Evolutionary conservation across 1,140 invertebrate genomes (phyloP), one percentile per base, ranked within the genome.

Genomic region (Hylyphantes graminicola): DNA sequence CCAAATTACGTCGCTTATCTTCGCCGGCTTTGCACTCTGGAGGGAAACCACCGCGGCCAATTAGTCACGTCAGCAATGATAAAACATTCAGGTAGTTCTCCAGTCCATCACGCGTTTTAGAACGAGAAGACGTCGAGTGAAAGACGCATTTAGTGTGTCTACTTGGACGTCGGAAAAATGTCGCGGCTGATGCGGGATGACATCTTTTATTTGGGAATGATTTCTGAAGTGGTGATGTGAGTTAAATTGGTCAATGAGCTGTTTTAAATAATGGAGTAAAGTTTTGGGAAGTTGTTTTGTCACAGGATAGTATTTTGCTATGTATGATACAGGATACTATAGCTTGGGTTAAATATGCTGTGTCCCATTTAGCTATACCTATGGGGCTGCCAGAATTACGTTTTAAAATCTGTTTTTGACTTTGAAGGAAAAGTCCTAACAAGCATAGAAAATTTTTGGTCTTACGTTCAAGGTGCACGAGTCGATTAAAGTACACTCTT

Each of bases 51-150:
- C 79, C 64, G 50, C 64, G 48, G 67, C 79, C 68, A 81, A 81
- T 81, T 81, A 81, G 79, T 81, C 79, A 81, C 79, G 79, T 81
- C 79, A 81, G 15, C 79, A 8, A 61, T 54, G 79, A 81, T 81
- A 81, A 81, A 81, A 81, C 79, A 81, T 81, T 81, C 79, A 81
- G 21, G 13, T 21, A 35, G 65, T 15, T 13, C 17, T 6, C 8
- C 35, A 80, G 76, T 79, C 76, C 61, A 79, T 79, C 76, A 79
- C 76, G 10, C 51, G 51, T 35, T 55, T 74, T 21, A 21, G 59
- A 51, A 74, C 54, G 59, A 15, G 59, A 61, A 61, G 68, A 68
- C 65, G 53, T 74, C 21, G 54, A 48, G 57, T 74, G 48, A 61
- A 55, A 21, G 72, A 74, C 59, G 72, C n/a, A 35, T 1, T 35